Evolutionary conservation across 1,140 invertebrate genomes (phyloP), one percentile per base, ranked within the genome.

Genomic region (Goniozus legneri): DNA sequence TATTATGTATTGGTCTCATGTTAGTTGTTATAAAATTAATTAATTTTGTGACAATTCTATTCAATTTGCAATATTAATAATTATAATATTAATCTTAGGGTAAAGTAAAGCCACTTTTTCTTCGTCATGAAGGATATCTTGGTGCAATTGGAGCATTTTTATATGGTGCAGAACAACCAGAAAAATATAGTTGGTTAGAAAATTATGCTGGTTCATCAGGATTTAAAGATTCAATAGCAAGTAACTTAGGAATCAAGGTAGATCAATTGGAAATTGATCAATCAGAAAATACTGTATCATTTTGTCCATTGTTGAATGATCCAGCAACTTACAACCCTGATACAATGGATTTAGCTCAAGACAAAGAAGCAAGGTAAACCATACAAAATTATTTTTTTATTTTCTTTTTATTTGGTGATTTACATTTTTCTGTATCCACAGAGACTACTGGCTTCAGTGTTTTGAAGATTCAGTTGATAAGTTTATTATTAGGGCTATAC

Each of bases 371-470:
- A 14, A 79, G 79, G 78, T 79, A 49, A 43, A 16, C 40, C 24
- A 15, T 49, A 14, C 12, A 10, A 24, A 20, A 8, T 8, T 32
- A 18, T 14, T 18, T 21, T 4, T 39, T 18, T n/a, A 27, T 19
- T 32, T 14, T 22, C 19, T 16, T 33, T 50, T 34, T 19, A 2
- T 1, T 22, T 18, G 16, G 18, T 38, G 33, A n/a, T 36, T 48
- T 33, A 40, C 40, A 13, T 16, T 42, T 43, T 19, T 27, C 24
- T 10, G 60, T 47, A 34, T 39, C 67, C 64, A 7, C 33, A 82
- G 92, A 58, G 82, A 88, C 52, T 97, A 97, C 75, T 98, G 95
- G 95, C 76, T 97, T 35, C 78, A 85, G 41, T 95, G 92, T 67
- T 91, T 97, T 65, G 85, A 92, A 66, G 84, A 91, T 56, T 85